Conservation (phyloP, 2,888 invertebrate genomes). For the Troilus luridus region DNA sequence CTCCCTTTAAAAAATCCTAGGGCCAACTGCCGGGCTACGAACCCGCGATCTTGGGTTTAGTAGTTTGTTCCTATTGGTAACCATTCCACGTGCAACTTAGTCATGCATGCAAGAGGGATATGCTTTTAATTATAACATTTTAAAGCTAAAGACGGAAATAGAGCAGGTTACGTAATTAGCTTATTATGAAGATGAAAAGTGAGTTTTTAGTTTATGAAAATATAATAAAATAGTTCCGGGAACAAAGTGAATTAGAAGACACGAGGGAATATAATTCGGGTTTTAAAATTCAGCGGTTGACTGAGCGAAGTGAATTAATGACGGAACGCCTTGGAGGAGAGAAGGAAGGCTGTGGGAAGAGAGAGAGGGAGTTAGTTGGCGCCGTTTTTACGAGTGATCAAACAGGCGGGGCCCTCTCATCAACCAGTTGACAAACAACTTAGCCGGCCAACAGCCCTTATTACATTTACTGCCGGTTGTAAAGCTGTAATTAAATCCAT, state of each 20-base stretch:
- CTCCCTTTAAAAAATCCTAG: no score
- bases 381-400: slow-evolving; percentile 48
- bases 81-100: no score
- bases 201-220: neutral
- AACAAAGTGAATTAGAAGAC: neutral
- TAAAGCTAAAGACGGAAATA: no score
- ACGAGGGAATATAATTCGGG: neutral
- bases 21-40: no score
- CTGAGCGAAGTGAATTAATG: neutral
- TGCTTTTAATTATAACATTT: no score
- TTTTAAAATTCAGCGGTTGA: slow-evolving; percentile 1
- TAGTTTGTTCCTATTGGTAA: no score
- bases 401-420: slow-evolving; percentile 42
- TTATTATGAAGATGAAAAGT: neutral
- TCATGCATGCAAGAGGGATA: no score
- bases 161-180: no score
- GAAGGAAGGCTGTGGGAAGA: neutral
- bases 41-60: no score
- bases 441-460: slow-evolving; percentile 18
- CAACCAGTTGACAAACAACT: slow-evolving; percentile 48
- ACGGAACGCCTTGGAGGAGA: neutral
- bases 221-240: neutral
- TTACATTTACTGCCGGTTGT: slow-evolving; percentile 48
- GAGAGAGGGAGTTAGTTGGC: neutral
- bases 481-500: slow-evolving; percentile 52